Evolutionary conservation across 2,888 invertebrate species (phyloP).

Genomic region (Ornithoptera priamus): DNA sequence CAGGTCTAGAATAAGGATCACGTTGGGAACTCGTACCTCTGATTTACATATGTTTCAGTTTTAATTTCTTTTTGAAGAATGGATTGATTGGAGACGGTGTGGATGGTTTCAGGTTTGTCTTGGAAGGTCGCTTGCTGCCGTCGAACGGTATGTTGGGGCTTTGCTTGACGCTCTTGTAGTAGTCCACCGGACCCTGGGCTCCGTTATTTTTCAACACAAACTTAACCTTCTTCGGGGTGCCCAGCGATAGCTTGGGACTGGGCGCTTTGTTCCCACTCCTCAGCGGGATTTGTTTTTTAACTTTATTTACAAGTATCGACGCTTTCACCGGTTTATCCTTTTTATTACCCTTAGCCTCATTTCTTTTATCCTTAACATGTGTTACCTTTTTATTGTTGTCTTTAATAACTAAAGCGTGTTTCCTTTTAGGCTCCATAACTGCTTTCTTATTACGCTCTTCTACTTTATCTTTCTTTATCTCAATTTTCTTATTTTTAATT

Average conservation of each 20-base stretch:
- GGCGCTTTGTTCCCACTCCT: slow-evolving; percentile 33
- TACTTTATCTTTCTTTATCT: slow-evolving; percentile 33
- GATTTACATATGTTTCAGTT: slow-evolving; percentile 11
- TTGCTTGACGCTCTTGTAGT: slow-evolving; percentile 83
- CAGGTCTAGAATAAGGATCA: not conserved
- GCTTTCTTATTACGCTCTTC: slow-evolving; percentile 25
- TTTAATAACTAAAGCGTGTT: slow-evolving; percentile 7
- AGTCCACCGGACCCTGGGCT: slow-evolving; percentile 86
- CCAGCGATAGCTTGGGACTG: slow-evolving; percentile 37
- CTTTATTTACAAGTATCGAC: slow-evolving; percentile 50
- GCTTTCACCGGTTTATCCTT: slow-evolving; percentile 30
- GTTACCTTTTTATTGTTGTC: slow-evolving; percentile 9
- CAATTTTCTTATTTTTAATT: slow-evolving; percentile 30
- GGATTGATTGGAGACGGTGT: slow-evolving; percentile 88
- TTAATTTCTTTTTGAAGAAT: slow-evolving; percentile 81
- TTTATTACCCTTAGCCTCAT: slow-evolving; percentile 27
- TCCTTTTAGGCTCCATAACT: not conserved
- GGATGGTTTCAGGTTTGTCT: slow-evolving; percentile 86
- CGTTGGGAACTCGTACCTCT: not conserved
- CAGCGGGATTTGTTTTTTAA: slow-evolving; percentile 44
- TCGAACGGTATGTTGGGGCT: slow-evolving; percentile 90
- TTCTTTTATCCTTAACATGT: slow-evolving; percentile 35
- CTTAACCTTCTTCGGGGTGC: slow-evolving; percentile 83
- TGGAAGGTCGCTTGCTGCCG: slow-evolving; percentile 83
- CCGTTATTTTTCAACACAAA: slow-evolving; percentile 85